These are phyloP conservation scores for Oxytorus armatus DNA, from an alignment of 2,888 invertebrate species.

Conservation along the genomic window DNA sequence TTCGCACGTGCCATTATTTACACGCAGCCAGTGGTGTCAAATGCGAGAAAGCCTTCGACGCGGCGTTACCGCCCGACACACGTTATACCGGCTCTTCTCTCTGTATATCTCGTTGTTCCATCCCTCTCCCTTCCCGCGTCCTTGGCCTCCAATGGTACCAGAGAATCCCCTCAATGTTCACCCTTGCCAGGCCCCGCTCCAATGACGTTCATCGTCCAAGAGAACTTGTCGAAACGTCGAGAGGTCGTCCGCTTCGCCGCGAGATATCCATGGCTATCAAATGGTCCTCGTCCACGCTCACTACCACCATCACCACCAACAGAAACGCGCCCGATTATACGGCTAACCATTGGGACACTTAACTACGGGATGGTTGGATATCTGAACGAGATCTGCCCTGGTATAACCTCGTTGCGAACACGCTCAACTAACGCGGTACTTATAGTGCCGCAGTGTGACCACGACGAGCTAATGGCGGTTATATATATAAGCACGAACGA, in stretches of 20 bases:
- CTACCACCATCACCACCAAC: conserved; percentile 3
- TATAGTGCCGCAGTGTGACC: conserved; percentile 16
- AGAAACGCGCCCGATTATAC: conserved; percentile 2
- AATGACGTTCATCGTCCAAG: conserved; percentile 57
- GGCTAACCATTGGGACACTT: not conserved
- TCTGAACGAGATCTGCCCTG: conserved; percentile 37
- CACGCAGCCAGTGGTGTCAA: conserved; percentile 70
- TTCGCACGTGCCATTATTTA: conserved; percentile 73
- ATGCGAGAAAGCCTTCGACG: conserved; percentile 72
- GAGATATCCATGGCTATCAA: conserved; percentile 63
- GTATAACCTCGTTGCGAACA: conserved; percentile 59
- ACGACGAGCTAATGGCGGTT: not conserved
- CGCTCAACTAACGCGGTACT: conserved; percentile 34
- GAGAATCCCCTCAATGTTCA: conserved; percentile 18
- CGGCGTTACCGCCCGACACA: conserved; percentile 58
- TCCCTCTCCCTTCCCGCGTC: too few relatives aligned
- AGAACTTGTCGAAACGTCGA: conserved; percentile 66
- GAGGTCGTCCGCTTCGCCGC: conserved; percentile 52
- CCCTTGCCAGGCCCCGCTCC: conserved; percentile 28
- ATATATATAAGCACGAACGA: not conserved
- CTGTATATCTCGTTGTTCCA: not conserved
- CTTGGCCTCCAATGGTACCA: too few relatives aligned
- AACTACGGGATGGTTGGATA: conserved; percentile 12
- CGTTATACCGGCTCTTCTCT: conserved; percentile 38
- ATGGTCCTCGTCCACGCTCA: too few relatives aligned